A percentile compares a stretch with the other conserved stretches of the same genome.
Conservation (phyloP, 2,113 vertebrate species). For the Phyllopteryx taeniolatus region DNA sequence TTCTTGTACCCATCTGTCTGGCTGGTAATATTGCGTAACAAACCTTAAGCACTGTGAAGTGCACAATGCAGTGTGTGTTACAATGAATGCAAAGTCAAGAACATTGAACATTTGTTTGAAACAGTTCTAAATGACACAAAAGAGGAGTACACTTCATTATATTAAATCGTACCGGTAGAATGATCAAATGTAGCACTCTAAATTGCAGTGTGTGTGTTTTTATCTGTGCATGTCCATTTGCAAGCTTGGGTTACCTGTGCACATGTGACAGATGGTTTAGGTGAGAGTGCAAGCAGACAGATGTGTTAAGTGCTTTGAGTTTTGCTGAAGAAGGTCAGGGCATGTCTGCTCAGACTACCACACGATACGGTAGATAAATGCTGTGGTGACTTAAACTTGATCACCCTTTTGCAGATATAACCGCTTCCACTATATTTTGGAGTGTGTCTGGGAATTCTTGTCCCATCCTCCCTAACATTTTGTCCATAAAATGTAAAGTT, state of each 20-base stretch:
- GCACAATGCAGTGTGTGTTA: background rate
- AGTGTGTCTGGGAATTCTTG: too few species aligned
- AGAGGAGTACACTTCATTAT: background rate
- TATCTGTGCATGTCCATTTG: constrained; percentile 26
- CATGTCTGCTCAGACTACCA: constrained; percentile 22
- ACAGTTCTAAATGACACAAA: background rate
- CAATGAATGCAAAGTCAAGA: background rate
- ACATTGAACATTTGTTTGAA: background rate
- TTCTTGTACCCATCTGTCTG: constrained; percentile 11
- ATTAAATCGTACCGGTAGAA: background rate
- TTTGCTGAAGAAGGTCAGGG: constrained; percentile 36
- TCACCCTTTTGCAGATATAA: background rate
- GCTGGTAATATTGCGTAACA: constrained; percentile 4
- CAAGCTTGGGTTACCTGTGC: constrained; percentile 54
- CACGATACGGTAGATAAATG: background rate
- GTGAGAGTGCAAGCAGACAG: constrained; percentile 56
- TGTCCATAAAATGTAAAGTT: background rate
- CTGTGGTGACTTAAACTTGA: background rate
- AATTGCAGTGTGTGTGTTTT: background rate
- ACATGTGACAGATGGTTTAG: constrained; percentile 65
- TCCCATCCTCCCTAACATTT: background rate
- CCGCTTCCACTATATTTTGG: too few species aligned
- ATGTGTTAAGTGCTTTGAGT: constrained; percentile 72
- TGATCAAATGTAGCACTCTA: background rate
- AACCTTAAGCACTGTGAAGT: background rate